Conservation (phyloP, 2,113 vertebrate genomes). For the Salvelinus fontinalis region DNA sequence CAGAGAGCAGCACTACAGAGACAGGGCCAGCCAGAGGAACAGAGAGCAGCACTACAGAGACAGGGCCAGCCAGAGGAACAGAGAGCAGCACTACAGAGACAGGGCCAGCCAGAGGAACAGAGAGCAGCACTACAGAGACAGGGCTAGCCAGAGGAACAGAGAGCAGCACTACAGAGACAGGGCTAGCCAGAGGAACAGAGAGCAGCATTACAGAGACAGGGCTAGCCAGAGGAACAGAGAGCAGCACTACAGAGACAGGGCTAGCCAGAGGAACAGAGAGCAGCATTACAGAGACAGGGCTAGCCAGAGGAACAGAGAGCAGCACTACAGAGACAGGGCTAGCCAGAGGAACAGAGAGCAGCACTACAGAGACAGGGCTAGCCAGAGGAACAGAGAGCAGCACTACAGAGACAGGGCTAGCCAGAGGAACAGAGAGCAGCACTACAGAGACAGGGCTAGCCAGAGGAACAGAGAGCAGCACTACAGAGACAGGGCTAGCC, state of each 20-base stretch:
- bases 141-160: neutral
- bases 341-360: constrained; percentile 1
- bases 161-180: constrained; percentile 3
- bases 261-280: neutral
- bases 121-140: constrained; percentile 14
- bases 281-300: constrained; percentile 12
- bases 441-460: neutral
- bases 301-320: neutral
- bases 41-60: constrained; percentile 1
- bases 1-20: neutral
- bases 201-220: constrained; percentile 5
- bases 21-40: constrained; percentile 16
- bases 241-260: constrained; percentile 14
- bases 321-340: constrained; percentile 13
- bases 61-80: constrained; percentile 15
- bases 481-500: constrained; percentile 18
- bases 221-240: constrained; percentile 13
- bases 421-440: constrained; percentile 6
- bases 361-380: constrained; percentile 17
- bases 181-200: constrained; percentile 11
- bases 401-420: neutral
- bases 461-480: neutral
- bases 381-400: constrained; percentile 13
- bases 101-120: neutral
- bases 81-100: constrained; percentile 15